Conservation (phyloP, 1,140 invertebrate genomes). For the Nautilus pompilius region DNA sequence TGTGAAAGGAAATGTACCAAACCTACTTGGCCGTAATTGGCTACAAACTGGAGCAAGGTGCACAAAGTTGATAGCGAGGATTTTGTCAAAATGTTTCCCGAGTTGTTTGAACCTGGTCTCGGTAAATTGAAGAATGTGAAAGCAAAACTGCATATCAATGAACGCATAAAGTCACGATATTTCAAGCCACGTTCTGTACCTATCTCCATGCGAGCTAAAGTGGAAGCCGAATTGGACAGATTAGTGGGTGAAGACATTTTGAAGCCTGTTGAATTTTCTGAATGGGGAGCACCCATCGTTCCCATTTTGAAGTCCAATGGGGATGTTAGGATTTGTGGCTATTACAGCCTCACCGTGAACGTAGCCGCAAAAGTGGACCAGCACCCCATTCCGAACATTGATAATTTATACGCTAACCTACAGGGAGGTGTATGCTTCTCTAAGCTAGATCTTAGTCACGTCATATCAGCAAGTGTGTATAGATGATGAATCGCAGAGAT, state of each 20-base stretch:
- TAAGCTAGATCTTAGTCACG: slow-evolving; percentile 33
- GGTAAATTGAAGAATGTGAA: slow-evolving; percentile 12
- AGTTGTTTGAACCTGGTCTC: slow-evolving; percentile 9
- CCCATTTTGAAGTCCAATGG: slow-evolving; percentile 47
- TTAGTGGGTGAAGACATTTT: slow-evolving; percentile 10
- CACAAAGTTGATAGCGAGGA: neutral
- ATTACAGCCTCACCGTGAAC: slow-evolving; percentile 50
- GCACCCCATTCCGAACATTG: slow-evolving; percentile 39
- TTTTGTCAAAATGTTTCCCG: too few relatives aligned
- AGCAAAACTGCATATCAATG: slow-evolving; percentile 17
- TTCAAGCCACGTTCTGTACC: slow-evolving; percentile 20
- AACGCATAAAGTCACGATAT: too few relatives aligned
- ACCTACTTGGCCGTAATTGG: slow-evolving; percentile 17
- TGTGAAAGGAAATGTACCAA: slow-evolving; percentile 11
- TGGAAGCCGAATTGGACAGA: slow-evolving; percentile 31
- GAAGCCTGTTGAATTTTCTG: slow-evolving; percentile 11
- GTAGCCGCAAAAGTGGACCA: slow-evolving; percentile 13
- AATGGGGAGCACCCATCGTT: slow-evolving; percentile 51
- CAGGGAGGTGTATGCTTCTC: slow-evolving; percentile 27
- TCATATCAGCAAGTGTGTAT: slow-evolving; percentile 26
- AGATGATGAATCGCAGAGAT: slow-evolving; percentile 27
- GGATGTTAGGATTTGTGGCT: slow-evolving; percentile 46
- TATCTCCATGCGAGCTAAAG: slow-evolving; percentile 13
- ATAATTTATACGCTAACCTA: slow-evolving; percentile 35
- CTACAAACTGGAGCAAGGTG: slow-evolving; percentile 12